A percentile compares a stretch with the other conserved stretches of the same genome.
These are phyloP conservation scores for Brachystomella parvula DNA, from an alignment of 1,140 invertebrate genomes.

Conservation along the genomic window DNA sequence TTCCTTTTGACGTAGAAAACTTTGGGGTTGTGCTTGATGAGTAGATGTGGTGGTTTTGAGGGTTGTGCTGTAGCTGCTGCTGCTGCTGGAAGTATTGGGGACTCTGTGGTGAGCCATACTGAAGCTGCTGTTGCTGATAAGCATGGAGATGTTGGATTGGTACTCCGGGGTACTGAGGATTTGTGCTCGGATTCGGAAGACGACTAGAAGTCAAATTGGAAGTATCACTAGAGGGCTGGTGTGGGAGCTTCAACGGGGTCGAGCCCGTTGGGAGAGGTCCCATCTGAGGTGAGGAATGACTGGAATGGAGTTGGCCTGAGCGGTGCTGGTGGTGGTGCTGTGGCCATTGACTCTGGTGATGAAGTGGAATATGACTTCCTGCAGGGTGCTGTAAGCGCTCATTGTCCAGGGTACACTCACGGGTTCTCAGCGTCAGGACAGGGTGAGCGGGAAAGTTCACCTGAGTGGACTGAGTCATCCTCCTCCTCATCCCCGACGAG, in stretches of 20 bases:
- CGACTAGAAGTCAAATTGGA: background rate
- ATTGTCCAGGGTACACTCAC: background rate
- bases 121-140: background rate
- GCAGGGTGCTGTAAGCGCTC: background rate
- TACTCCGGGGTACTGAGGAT: background rate
- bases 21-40: slow-evolving; percentile 21
- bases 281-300: background rate
- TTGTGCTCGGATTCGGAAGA: background rate
- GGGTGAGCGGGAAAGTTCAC: slow-evolving; percentile 25
- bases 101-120: background rate
- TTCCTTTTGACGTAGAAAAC: background rate
- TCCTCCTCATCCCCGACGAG: slow-evolving; percentile 27
- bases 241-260: background rate
- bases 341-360: background rate
- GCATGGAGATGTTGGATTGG: slow-evolving; percentile 5
- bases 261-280: background rate
- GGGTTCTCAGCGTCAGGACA: slow-evolving; percentile 32
- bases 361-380: background rate
- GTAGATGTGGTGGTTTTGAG: slow-evolving; percentile 6
- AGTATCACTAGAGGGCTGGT: background rate
- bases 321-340: background rate
- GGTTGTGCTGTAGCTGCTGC: slow-evolving; percentile 3
- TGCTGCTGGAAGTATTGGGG: background rate
- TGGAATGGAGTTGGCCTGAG: background rate
- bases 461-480: slow-evolving; percentile 25